A percentile compares a stretch with the other conserved stretches of the same genome.
phyloP scores from a whole-genome alignment of 1,140 invertebrate genomes.

The Ptiloglossa arizonensis region DNA sequence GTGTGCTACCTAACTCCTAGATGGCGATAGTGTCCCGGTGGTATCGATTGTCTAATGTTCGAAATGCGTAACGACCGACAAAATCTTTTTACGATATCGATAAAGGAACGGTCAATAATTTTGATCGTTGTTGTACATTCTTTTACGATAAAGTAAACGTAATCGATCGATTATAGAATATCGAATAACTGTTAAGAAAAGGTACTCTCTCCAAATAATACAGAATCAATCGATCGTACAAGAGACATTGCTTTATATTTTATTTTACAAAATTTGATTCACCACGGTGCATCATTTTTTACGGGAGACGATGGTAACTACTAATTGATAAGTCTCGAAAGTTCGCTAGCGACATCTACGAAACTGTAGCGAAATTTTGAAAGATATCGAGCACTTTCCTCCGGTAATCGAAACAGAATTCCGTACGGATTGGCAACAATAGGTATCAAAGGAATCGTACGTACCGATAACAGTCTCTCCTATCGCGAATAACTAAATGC shows the following conservation, averaged over 20 bases:
- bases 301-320: neutral
- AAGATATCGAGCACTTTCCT: neutral
- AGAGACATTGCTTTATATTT: too few species aligned
- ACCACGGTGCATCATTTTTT: too few species aligned
- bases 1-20: neutral
- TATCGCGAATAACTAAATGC: too few species aligned
- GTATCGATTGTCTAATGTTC: neutral
- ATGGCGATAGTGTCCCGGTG: conserved; percentile 22
- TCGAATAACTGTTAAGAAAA: too few species aligned
- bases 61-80: neutral
- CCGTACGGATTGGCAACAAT: neutral
- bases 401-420: neutral
- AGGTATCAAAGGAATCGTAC: neutral
- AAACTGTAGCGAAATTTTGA: neutral
- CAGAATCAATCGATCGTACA: too few species aligned
- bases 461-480: too few species aligned
- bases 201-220: too few species aligned
- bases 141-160: too few species aligned
- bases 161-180: too few species aligned
- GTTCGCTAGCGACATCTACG: conserved; percentile 16
- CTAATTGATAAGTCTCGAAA: neutral
- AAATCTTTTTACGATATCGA: neutral
- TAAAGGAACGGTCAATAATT: neutral
- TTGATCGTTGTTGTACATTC: neutral
- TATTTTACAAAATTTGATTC: too few species aligned